These are phyloP conservation scores for Calidris pugnax DNA, from an alignment of 2,113 vertebrate genomes.

Conservation along the genomic window DNA sequence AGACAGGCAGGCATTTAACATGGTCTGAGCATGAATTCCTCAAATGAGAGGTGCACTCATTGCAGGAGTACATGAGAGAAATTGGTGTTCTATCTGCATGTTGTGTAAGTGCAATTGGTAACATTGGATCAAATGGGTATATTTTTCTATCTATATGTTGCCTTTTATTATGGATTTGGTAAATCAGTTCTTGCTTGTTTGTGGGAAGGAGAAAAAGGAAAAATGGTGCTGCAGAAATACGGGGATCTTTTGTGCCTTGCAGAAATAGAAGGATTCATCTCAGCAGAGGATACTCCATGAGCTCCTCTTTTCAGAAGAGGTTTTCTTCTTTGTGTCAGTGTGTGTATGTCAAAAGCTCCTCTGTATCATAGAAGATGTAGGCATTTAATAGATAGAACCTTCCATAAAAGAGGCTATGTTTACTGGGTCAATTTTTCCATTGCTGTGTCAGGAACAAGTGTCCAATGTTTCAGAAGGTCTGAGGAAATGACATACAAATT, in stretches of 20 bases:
- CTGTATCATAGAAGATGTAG: not conserved
- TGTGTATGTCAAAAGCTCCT: not conserved
- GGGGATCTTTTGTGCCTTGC: not conserved
- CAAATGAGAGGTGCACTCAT: not conserved
- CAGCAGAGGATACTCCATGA: not conserved
- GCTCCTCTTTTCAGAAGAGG: not conserved
- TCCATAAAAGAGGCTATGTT: not conserved
- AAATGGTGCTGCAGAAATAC: not conserved
- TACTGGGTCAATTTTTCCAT: not conserved
- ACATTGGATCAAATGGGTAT: not conserved
- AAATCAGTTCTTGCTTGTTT: not conserved
- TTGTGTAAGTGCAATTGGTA: not conserved
- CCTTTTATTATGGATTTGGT: not conserved
- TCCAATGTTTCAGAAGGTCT: not conserved
- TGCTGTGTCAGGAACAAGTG: not conserved
- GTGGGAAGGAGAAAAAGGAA: not conserved
- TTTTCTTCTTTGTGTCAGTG: not conserved
- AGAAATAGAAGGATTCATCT: not conserved
- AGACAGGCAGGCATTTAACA: not conserved
- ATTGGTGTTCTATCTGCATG: rapidly evolving
- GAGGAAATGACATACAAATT: not conserved
- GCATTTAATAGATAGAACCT: not conserved
- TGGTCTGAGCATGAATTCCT: not conserved
- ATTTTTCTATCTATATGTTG: not conserved
- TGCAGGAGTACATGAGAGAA: not conserved